Base-by-base conservation (phyloP, 2,113 vertebrate species). In the Ceyx melanurus region DNA sequence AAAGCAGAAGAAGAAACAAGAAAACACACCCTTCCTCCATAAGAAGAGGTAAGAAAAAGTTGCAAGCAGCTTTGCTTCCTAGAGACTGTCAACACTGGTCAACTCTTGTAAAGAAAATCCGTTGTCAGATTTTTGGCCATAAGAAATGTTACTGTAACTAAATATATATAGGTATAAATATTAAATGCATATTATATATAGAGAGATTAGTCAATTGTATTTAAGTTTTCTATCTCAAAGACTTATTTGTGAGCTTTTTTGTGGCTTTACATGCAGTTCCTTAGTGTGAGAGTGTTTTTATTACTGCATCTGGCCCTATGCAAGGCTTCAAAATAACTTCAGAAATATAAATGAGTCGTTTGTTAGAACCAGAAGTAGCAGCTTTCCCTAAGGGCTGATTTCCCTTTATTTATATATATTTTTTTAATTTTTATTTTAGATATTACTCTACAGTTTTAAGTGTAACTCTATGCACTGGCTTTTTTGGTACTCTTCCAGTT, bases 331-430 rank as follows among this genome's bases (percentile, higher is more conserved):
- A 94, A 94, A 81, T 54, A 83, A 76, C 81, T 72, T 78, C 82
- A 90, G 73, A 95, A 95, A 95, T 90, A 60, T 86, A 96, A 97
- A 78, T 90, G 48, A 92, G 66, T 72, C 37, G 74, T 95, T 96
- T 78, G 50, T 91, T 93, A 91, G 72, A 94, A 67, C 21, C 12
- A 79, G 31, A 91, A 95, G 86, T 35, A 92, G 57, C 94, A 87
- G 51, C 76, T 84, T 88, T 81, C 73, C 68, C 82, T 66, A 79
- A 68, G 45, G 40, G n/a, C 11, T 82, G 78, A 76, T 51, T 10
- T 23, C 14, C 13, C 17, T 26, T 15, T 26, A 31, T 11, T 26
- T 60, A 58, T 65, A 61, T 45, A 16, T 40, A 70, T 53, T 8
- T 26, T 57, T 54, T 60, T 29, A 31, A 8, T 29, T 60, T 62